These are phyloP conservation scores for Vesta saturnalis DNA, from an alignment of 2,888 invertebrate species.

Conservation along the genomic window DNA sequence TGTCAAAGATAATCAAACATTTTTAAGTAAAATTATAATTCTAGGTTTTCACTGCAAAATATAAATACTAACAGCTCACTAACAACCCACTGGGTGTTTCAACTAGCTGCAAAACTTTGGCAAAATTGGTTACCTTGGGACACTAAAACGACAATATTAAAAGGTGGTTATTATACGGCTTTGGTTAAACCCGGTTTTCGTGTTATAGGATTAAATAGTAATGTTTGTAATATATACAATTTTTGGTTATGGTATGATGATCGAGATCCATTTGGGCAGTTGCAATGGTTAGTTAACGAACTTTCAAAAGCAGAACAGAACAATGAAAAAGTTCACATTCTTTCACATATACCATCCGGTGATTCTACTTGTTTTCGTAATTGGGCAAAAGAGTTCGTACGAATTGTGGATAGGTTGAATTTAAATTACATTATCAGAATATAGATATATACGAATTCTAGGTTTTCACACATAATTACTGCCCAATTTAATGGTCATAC, in stretches of 20 bases:
- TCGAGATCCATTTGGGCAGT: conserved; percentile 74
- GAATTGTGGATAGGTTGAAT: conserved; percentile 66
- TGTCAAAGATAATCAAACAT: too few species aligned
- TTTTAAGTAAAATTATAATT: too few species aligned
- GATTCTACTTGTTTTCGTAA: conserved; percentile 71
- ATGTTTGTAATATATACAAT: conserved; percentile 72
- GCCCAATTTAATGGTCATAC: conserved; percentile 88
- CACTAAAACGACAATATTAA: conserved; percentile 68
- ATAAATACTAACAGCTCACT: conserved; percentile 50
- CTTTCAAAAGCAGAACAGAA: conserved; percentile 77
- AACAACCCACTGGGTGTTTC: conserved; percentile 80
- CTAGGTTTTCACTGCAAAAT: too few species aligned
- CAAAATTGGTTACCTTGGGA: conserved; percentile 73
- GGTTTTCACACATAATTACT: conserved; percentile 82
- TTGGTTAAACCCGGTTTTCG: too few species aligned
- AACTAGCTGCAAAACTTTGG: conserved; percentile 72
- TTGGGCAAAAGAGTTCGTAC: conserved; percentile 76
- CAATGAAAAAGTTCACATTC: conserved; percentile 80
- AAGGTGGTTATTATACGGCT: too few species aligned
- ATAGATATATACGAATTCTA: conserved; percentile 48
- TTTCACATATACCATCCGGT: conserved; percentile 84
- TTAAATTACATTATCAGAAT: too few species aligned
- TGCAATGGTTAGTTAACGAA: conserved; percentile 82
- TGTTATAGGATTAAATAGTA: conserved; percentile 84
- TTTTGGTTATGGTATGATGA: conserved; percentile 64